Percentiles rank a stretch among this genome's conserved stretches.
Conservation (phyloP, 2,113 vertebrate species). For the Nanorana parkeri region DNA sequence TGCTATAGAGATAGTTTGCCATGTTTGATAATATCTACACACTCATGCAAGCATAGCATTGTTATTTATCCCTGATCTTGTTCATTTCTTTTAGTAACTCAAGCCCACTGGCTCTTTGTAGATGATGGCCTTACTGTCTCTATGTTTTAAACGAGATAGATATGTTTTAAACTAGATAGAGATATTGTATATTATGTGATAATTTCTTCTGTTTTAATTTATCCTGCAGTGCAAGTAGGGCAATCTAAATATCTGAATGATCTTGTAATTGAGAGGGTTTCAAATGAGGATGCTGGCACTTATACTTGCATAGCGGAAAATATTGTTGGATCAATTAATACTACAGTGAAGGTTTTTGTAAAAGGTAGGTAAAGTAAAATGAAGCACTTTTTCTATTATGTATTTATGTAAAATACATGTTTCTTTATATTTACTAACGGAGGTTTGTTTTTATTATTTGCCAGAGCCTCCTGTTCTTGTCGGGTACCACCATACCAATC, state of each 20-base stretch:
- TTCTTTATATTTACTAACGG: background rate
- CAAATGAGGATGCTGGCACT: conserved; percentile 89
- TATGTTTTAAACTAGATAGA: no score
- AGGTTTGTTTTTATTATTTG: conserved; percentile 27
- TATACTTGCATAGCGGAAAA: conserved; percentile 93
- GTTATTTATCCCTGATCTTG: no score
- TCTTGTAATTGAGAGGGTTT: conserved; percentile 87
- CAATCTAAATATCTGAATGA: conserved; percentile 82
- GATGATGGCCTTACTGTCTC: no score
- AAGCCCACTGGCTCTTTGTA: no score
- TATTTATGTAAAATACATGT: background rate
- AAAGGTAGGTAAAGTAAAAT: conserved; percentile 79
- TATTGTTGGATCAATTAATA: conserved; percentile 84
- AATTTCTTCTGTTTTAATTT: conserved; percentile 37
- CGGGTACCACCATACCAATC: conserved; percentile 84
- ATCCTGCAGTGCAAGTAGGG: conserved; percentile 78
- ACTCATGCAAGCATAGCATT: no score
- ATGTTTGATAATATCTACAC: no score
- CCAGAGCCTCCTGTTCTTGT: conserved; percentile 94
- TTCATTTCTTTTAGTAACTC: no score
- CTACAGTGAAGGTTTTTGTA: conserved; percentile 88
- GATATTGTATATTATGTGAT: no score
- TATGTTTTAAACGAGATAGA: no score
- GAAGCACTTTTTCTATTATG: background rate
- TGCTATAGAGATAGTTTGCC: no score